Evolutionary conservation across 2,113 vertebrate genomes (phyloP).

Genomic region (Mungos mungo): DNA sequence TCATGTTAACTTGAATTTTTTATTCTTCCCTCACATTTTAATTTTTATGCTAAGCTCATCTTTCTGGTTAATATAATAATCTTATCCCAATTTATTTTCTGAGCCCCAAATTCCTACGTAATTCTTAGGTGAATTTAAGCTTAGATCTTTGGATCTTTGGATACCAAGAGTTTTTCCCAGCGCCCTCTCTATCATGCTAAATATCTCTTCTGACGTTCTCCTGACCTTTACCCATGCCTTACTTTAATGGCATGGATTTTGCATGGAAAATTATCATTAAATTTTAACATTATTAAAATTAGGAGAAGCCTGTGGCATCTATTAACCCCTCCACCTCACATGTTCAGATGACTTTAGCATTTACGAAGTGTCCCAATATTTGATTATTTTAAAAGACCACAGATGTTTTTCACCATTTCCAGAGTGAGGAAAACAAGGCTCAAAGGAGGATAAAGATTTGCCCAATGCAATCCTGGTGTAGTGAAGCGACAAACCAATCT

Average conservation of each 20-base stretch:
- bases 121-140: background rate
- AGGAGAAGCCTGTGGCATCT: background rate
- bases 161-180: background rate
- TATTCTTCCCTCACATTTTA: background rate
- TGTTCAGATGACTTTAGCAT: background rate
- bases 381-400: background rate
- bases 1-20: background rate
- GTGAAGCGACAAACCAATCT: background rate
- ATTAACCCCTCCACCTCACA: background rate
- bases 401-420: background rate
- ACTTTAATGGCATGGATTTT: background rate
- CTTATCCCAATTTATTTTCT: background rate
- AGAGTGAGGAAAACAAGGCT: background rate
- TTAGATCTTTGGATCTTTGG: background rate
- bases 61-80: background rate
- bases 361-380: background rate
- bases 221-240: background rate
- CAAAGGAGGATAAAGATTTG: background rate
- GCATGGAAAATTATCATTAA: background rate
- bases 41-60: background rate
- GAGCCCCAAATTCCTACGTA: background rate
- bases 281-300: background rate
- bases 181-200: background rate
- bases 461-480: background rate
- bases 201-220: background rate